Evolutionary conservation across 1,140 invertebrate species (phyloP).

Genomic region (Pseudomyrmex concolor): DNA sequence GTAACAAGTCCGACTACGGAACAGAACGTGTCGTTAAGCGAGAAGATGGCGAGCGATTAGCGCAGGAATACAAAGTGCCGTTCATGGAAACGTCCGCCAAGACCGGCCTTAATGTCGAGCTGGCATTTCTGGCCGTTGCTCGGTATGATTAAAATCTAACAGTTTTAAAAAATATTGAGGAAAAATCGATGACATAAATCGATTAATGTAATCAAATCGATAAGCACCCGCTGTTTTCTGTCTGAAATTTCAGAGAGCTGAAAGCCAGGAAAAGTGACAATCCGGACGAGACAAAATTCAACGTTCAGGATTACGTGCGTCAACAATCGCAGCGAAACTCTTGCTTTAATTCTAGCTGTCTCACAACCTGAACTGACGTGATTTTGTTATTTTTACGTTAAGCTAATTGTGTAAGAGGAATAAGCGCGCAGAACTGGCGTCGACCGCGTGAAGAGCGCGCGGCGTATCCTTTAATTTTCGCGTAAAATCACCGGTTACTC

Average conservation of each 20-base stretch:
- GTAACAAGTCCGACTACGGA: constrained; percentile 93
- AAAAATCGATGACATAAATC: not conserved
- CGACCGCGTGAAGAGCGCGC: not conserved
- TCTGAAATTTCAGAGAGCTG: constrained; percentile 85
- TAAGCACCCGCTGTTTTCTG: not conserved
- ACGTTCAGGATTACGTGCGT: constrained; percentile 89
- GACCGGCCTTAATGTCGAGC: constrained; percentile 93
- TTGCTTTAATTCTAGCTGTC: constrained; percentile 82
- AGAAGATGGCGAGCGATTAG: constrained; percentile 93
- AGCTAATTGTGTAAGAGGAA: constrained; percentile 8
- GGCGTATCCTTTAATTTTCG: constrained; percentile 13
- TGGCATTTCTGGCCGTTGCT: constrained; percentile 92
- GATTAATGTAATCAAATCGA: not conserved
- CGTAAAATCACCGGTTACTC: not conserved
- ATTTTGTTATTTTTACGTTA: constrained; percentile 8
- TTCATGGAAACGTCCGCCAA: constrained; percentile 96
- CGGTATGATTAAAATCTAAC: constrained; percentile 82
- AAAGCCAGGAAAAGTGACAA: constrained; percentile 86
- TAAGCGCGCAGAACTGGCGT: not conserved
- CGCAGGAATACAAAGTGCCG: constrained; percentile 92
- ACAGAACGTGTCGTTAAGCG: constrained; percentile 90
- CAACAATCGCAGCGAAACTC: constrained; percentile 87
- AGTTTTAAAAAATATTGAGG: not conserved
- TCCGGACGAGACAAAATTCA: constrained; percentile 87
- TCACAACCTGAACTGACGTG: constrained; percentile 78